These are phyloP conservation scores for Pteropus alecto DNA, from an alignment of 2,113 vertebrate genomes.

Conservation along the genomic window DNA sequence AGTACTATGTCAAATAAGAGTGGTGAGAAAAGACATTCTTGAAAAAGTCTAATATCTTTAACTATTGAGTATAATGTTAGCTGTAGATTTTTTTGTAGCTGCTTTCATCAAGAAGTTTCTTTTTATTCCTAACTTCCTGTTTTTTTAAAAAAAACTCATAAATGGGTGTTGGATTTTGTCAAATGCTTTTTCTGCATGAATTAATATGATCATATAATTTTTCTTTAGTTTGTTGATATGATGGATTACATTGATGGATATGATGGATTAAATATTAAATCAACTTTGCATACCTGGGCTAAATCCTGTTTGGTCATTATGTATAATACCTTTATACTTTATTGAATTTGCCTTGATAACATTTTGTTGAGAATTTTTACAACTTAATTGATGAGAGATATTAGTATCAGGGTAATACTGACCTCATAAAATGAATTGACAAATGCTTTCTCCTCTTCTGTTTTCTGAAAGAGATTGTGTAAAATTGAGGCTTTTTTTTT, in stretches of 20 bases:
- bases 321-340: background rate
- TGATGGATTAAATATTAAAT: background rate
- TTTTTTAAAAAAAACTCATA: background rate
- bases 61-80: background rate
- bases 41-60: background rate
- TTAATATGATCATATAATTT: background rate
- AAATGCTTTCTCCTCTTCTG: background rate
- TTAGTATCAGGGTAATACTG: background rate
- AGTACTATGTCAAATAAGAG: background rate
- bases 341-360: background rate
- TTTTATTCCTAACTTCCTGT: background rate
- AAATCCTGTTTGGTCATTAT: background rate
- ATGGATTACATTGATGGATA: background rate
- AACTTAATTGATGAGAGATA: background rate
- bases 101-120: background rate
- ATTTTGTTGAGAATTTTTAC: background rate
- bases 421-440: background rate
- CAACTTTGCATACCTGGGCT: background rate
- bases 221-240: background rate
- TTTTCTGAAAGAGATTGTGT: background rate
- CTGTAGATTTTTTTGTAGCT: background rate
- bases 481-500: background rate
- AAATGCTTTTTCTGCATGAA: background rate
- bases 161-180: background rate
- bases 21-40: background rate